Conservation (phyloP, 2,113 vertebrate genomes). For the Falco punctatus region DNA sequence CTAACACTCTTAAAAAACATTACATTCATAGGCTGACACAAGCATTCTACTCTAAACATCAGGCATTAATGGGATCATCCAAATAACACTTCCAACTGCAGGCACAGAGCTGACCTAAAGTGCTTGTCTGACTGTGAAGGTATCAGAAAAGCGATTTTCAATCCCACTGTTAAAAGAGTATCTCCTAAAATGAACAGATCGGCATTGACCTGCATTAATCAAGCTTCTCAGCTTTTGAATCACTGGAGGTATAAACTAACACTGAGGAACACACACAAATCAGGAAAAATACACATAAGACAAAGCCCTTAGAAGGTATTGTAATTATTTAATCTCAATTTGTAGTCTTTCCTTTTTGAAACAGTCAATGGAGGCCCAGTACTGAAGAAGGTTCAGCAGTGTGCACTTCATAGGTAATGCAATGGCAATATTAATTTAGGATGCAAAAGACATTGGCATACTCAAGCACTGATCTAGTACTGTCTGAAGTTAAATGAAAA, state of each 20-base stretch:
- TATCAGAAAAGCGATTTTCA: not conserved
- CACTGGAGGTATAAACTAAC: not conserved
- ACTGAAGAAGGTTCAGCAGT: not conserved
- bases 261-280: not conserved
- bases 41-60: not conserved
- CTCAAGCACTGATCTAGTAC: not conserved
- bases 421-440: not conserved
- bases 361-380: not conserved
- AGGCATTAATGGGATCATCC: not conserved
- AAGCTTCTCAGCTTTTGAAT: not conserved
- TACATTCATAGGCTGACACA: not conserved
- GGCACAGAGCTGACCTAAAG: not conserved
- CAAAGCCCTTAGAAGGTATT: not conserved
- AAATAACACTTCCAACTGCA: not conserved
- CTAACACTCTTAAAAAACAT: not conserved
- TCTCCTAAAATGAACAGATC: not conserved
- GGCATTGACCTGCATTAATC: not conserved
- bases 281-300: not conserved
- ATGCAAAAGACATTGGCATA: not conserved
- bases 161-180: not conserved
- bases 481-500: constrained; percentile 1
- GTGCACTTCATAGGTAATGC: not conserved
- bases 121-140: not conserved
- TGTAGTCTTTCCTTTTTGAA: not conserved
- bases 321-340: not conserved